A percentile compares a stretch with the other conserved stretches of the same genome.
phyloP scores from a whole-genome alignment of 2,797 vertebrate species.

The Heterohyrax brucei region DNA sequence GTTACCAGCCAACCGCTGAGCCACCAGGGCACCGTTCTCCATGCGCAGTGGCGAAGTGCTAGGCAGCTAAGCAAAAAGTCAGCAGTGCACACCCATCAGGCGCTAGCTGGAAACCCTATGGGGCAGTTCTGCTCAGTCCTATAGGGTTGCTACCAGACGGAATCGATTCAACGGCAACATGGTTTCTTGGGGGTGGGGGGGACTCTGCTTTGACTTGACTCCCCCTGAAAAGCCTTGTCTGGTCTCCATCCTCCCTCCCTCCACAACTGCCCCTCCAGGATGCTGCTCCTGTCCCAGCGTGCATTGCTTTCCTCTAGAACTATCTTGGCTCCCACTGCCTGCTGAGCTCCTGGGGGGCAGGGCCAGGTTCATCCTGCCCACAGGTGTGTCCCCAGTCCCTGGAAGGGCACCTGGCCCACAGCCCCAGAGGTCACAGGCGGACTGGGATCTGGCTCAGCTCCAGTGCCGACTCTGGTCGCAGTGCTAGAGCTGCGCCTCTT shows the following conservation, averaged over 20 bases:
- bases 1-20: background rate
- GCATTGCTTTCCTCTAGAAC: background rate
- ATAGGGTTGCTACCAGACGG: too few species aligned
- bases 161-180: too few species aligned
- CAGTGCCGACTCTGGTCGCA: fast-evolving
- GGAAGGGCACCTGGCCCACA: fast-evolving
- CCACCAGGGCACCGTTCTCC: background rate
- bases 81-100: too few species aligned
- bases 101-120: too few species aligned
- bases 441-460: fast-evolving
- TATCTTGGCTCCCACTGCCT: background rate
- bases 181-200: too few species aligned
- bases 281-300: background rate
- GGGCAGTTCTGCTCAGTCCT: too few species aligned
- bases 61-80: too few species aligned
- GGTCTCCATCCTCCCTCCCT: background rate
- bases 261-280: background rate
- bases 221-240: background rate
- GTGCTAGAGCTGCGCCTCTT: background rate
- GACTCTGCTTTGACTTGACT: background rate
- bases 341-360: background rate
- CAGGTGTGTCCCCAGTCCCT: background rate
- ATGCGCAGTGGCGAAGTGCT: background rate
- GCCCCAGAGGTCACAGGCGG: fast-evolving
- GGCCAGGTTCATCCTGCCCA: background rate